A percentile compares a stretch with the other conserved stretches of the same genome.
These are phyloP conservation scores for Plecturocebus donacophilus DNA, from an alignment of 2,113 vertebrate genomes.

Conservation along the genomic window DNA sequence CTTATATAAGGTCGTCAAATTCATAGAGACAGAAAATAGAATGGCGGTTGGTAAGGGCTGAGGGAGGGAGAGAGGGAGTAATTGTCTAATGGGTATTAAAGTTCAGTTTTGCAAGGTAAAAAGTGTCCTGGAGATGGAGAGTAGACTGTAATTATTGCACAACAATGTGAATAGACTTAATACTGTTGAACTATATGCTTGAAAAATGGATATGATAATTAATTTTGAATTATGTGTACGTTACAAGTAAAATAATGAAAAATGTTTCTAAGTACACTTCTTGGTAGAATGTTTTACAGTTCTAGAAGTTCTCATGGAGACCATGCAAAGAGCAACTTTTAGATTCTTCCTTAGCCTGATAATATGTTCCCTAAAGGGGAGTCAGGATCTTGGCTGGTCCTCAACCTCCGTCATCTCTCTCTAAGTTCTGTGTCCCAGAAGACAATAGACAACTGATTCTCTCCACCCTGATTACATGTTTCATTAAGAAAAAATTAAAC, in stretches of 20 bases:
- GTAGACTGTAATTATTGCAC: neutral
- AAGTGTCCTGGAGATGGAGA: neutral
- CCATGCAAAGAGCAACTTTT: neutral
- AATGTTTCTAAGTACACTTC: neutral
- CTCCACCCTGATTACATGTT: neutral
- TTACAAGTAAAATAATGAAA: neutral
- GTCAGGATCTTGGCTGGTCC: neutral
- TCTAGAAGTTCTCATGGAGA: neutral
- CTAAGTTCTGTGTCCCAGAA: neutral
- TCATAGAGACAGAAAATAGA: neutral
- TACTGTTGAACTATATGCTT: neutral
- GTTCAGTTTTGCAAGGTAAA: neutral
- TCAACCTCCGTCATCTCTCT: neutral
- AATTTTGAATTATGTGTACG: neutral
- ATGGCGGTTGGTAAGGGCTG: neutral
- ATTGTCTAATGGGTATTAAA: neutral
- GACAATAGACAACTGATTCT: neutral
- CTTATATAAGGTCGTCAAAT: neutral
- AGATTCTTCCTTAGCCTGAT: neutral
- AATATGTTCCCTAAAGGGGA: neutral
- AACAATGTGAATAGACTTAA: neutral
- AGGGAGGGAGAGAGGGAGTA: accelerated
- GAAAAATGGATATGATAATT: neutral
- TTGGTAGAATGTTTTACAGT: neutral
- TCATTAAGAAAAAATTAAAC: neutral